These are phyloP conservation scores for Acanthaster planci DNA, from an alignment of 35 echinoderm and acorn worm species.

Conservation along the genomic window DNA sequence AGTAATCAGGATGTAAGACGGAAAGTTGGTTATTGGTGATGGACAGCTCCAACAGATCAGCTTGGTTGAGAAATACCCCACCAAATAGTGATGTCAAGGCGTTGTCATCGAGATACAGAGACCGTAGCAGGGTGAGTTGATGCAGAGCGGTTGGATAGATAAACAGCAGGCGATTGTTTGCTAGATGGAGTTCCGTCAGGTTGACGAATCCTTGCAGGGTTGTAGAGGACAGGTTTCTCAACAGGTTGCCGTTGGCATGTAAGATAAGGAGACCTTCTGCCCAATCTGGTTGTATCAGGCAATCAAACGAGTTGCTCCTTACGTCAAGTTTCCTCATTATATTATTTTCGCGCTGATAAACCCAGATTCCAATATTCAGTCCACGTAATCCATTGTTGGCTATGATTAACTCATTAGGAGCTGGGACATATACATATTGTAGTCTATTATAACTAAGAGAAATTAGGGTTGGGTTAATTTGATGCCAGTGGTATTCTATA, in stretches of 20 bases:
- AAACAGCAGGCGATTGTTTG: constrained; percentile 9
- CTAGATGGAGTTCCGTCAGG: constrained; percentile 7
- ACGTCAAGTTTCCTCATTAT: neutral
- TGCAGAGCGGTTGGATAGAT: neutral
- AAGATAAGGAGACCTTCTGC: neutral
- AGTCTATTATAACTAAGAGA: neutral
- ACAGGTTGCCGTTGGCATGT: neutral
- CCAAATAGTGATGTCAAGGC: constrained; percentile 8
- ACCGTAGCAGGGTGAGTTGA: neutral
- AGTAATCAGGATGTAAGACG: neutral
- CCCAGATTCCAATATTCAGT: neutral
- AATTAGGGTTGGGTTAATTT: neutral
- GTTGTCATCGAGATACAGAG: neutral
- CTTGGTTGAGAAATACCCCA: constrained; percentile 3
- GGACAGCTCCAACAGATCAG: neutral
- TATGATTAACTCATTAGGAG: neutral
- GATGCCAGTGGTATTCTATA: neutral
- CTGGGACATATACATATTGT: neutral
- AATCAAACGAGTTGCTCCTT: constrained; percentile 10
- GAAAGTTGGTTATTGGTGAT: constrained; percentile 15
- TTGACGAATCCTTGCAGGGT: constrained; percentile 5
- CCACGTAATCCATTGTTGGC: neutral
- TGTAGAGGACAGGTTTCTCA: neutral
- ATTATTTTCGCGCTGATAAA: neutral
- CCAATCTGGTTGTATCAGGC: neutral